Evolutionary conservation across 53 echinoderm and acorn worm species (phyloP), one percentile per base, ranked within the genome.

Genomic region (Pentamera pediparva): DNA sequence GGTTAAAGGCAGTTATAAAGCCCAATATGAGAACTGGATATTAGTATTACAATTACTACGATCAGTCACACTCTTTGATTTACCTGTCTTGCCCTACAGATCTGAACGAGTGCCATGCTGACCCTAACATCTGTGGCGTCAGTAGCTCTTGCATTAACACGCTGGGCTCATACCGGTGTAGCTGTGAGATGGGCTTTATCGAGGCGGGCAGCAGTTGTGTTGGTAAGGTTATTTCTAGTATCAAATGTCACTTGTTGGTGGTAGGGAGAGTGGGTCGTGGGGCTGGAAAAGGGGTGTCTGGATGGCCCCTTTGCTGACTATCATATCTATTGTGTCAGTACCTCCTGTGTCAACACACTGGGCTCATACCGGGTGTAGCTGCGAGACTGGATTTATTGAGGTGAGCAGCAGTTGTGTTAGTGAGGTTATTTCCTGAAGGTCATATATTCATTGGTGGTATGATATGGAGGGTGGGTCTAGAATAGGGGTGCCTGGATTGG

Each of bases 71-170:
- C n/a, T n/a, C n/a, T n/a, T 52, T 7, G 52, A 6, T 52, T 52
- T 11, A 52, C 19, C 52, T 11, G 19, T 52, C 3, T 31, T 57
- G 21, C 20, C 21, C 22, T n/a, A 28, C 32, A 92, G 92, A 92
- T 82, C 82, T 85, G 32, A 82, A 92, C 67, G 92, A 92, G 35
- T 92, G 92, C 55, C 52, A 58, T n/a, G 79, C 74, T 45, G 65
- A 73, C 29, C 70, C 61, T 21, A 79, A 64, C 20, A 58, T 75
- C n/a, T 43, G 81, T 36, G 90, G 87, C 13, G 80, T 84, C 22
- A 86, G 86, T 53, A 81, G 89, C 65, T 41, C 37, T 24, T 93
- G 93, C 20, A 53, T 64, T 0, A 93, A 93, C 75, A 84, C 89
- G 29, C 74, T 76, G 52, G 89, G 93, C 3, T 86, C 86, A 26